A percentile compares a stretch with the other conserved stretches of the same genome.
Conservation (phyloP, 2,888 invertebrate genomes). For the Muscina levida region DNA sequence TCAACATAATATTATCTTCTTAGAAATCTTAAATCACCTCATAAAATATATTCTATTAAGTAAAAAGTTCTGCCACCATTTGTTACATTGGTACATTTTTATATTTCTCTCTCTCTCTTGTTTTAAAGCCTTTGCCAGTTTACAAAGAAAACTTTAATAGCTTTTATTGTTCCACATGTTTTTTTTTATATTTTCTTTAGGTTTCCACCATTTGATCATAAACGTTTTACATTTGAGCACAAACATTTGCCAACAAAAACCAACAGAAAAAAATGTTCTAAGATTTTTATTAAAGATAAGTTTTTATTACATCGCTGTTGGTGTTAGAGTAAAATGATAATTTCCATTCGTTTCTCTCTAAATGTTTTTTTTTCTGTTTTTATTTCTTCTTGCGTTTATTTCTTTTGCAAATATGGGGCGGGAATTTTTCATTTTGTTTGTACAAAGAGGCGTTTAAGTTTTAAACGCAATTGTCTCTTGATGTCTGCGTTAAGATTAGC, state of each 20-base stretch:
- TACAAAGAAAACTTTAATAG: no score
- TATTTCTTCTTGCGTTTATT: background rate
- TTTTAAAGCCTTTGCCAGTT: background rate
- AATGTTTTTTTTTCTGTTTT: background rate
- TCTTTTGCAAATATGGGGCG: background rate
- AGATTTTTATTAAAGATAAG: constrained; percentile 17
- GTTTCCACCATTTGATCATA: background rate
- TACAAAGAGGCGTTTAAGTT: constrained; percentile 24
- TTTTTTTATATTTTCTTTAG: background rate
- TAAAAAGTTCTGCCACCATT: no score
- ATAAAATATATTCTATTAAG: no score
- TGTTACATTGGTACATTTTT: no score
- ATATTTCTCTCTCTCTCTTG: no score
- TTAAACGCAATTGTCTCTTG: constrained; percentile 21
- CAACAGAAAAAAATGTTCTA: background rate
- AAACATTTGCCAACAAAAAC: background rate
- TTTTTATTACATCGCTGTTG: background rate
- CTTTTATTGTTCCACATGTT: background rate
- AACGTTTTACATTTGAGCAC: background rate
- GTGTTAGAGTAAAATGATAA: constrained; percentile 8
- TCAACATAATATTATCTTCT: no score
- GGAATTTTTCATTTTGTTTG: constrained; percentile 1
- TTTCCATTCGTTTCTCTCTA: constrained; percentile 1
- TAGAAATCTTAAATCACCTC: no score
- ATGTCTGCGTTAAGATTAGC: constrained; percentile 33